A percentile compares a stretch with the other conserved stretches of the same genome.
Evolutionary conservation across 2,888 invertebrate genomes (phyloP).

Genomic region (Tuta absoluta): DNA sequence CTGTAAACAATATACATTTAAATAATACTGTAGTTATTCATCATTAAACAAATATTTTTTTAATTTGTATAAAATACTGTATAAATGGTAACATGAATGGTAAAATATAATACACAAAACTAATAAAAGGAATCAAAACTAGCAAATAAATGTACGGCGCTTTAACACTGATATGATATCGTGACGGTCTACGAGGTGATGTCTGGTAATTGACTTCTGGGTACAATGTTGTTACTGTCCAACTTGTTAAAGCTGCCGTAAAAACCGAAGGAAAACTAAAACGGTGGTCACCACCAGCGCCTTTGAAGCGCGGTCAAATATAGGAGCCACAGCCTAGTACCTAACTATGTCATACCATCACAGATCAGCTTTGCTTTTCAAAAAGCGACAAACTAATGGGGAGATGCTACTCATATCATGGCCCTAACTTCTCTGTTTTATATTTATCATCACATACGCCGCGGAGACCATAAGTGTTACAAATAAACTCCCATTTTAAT

Average conservation of each 20-base stretch:
- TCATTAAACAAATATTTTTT: conserved; percentile 22
- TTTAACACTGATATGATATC: conserved; percentile 27
- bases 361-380: conserved; percentile 75
- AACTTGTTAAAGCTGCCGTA: conserved; percentile 7
- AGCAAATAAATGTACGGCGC: neutral
- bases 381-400: conserved; percentile 58
- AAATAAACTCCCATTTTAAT: no score
- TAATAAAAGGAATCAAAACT: conserved; percentile 51
- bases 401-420: conserved; percentile 46
- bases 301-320: conserved; percentile 47
- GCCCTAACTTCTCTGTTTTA: neutral
- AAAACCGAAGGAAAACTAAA: neutral
- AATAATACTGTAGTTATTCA: conserved; percentile 56
- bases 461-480: no score
- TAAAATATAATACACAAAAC: conserved; percentile 52
- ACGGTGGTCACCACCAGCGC: conserved; percentile 38
- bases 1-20: conserved; percentile 46
- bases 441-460: neutral
- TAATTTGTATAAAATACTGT: conserved; percentile 33
- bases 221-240: neutral
- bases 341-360: conserved; percentile 77
- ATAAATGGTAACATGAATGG: conserved; percentile 62
- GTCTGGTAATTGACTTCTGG: conserved; percentile 1
- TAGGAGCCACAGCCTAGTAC: conserved; percentile 64
- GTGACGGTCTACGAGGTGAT: neutral